Base-by-base conservation (phyloP, 1,140 invertebrate genomes). In the Drosophila asahinai region DNA sequence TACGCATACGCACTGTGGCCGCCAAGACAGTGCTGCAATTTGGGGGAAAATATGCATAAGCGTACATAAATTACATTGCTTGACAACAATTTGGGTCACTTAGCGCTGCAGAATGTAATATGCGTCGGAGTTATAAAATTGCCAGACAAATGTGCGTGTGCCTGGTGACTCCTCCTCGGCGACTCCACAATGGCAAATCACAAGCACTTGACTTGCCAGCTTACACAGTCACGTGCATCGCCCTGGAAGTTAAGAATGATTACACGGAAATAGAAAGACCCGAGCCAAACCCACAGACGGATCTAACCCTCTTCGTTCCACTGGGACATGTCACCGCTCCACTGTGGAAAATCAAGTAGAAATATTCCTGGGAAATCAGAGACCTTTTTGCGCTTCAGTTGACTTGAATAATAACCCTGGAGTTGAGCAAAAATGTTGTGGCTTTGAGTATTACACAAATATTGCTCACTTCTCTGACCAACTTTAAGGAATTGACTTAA, bases 51-150 rank as follows among this genome's bases (percentile, higher is more conserved):
- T 62, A 74, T 48, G 42, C 58, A 42, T 47, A 36, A 11, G 33
- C 8, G 33, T 36, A 48, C 55, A 59, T 52, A 80, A 65, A 80
- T 81, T 45, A 61, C 67, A 65, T 72, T 67, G 80, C 79, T 65
- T 62, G 54, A 65, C 27, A 22, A 55, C 86, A 90, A 87, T 87
- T 87, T 84, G 81, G 81, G 77, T 90, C 84, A 90, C 84, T 87
- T 90, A 90, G 77, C 66, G 68, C 49, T 68, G 48, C 54, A 84
- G 81, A 90, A 81, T 86, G 78, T 76, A 86, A 89, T 86, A 86
- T 89, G 66, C 77, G 47, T 73, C 49, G 68, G 49, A 55, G 58
- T 73, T 86, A 79, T 90, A 81, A 90, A 81, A 89, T 89, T 90
- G 77, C 55, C 65, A 81, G 83, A 87, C 80, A 81, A 80, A 77